Evolutionary conservation across 2,888 invertebrate genomes (phyloP).

Genomic region (Leistus spinibarbis): DNA sequence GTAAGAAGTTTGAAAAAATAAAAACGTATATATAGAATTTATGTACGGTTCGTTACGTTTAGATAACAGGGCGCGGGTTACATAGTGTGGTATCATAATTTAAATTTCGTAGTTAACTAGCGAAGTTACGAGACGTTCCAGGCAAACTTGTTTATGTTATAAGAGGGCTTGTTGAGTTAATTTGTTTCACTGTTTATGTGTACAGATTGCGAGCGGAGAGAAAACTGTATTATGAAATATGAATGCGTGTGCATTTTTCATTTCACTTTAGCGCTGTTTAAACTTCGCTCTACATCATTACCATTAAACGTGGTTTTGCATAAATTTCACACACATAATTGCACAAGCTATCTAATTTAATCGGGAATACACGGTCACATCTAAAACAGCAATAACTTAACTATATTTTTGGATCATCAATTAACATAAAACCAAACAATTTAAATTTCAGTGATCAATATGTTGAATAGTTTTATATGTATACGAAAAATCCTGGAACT

Average conservation of each 20-base stretch:
- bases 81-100: neutral
- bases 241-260: neutral
- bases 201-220: neutral
- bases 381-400: no score
- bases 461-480: no score
- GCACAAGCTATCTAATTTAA: neutral
- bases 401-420: no score
- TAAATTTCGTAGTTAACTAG: neutral
- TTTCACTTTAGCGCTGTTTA: neutral
- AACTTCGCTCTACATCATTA: neutral
- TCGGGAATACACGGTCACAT: no score
- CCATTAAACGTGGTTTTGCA: neutral
- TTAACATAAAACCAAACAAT: no score
- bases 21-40: conserved; percentile 2
- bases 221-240: no score
- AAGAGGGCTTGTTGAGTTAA: neutral
- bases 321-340: neutral
- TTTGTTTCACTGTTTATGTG: conserved; percentile 11
- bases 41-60: neutral
- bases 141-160: neutral
- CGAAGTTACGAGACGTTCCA: neutral
- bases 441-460: no score
- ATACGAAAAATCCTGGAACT: neutral
- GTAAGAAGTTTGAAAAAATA: neutral
- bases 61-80: neutral